Evolutionary conservation across 1,140 invertebrate species (phyloP).

Genomic region (Zaprionus africanus): DNA sequence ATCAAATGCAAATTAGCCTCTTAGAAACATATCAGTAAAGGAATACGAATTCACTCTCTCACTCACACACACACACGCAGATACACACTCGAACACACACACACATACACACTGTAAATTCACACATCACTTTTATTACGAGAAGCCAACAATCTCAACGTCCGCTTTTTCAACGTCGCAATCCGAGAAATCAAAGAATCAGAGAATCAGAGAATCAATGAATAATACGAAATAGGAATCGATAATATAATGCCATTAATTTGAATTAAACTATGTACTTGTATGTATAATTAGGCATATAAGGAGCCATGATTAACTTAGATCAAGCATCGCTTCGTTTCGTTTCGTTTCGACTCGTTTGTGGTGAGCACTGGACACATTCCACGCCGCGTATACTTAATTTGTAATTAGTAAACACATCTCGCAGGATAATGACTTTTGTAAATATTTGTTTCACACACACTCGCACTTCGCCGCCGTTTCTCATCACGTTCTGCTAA

Average conservation of each 20-base stretch:
- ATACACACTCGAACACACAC: slow-evolving; percentile 33
- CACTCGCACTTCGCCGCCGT: slow-evolving; percentile 18
- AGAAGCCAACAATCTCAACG: slow-evolving; percentile 69
- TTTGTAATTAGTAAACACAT: slow-evolving; percentile 42
- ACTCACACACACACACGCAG: slow-evolving; percentile 19
- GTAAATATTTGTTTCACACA: slow-evolving; percentile 71
- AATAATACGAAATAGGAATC: slow-evolving; percentile 16
- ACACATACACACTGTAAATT: slow-evolving; percentile 65
- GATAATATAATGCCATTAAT: slow-evolving; percentile 20
- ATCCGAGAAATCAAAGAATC: slow-evolving; percentile 12
- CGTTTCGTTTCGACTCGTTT: slow-evolving; percentile 54
- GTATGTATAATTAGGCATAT: slow-evolving; percentile 39
- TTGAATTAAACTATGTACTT: slow-evolving; percentile 25
- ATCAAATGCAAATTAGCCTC: slow-evolving; percentile 79
- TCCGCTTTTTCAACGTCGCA: slow-evolving; percentile 73
- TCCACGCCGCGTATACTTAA: slow-evolving; percentile 54
- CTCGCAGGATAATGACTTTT: slow-evolving; percentile 50
- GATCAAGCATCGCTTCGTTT: slow-evolving; percentile 52
- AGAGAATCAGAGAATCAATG: neutral
- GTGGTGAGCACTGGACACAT: slow-evolving; percentile 58
- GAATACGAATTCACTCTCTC: slow-evolving; percentile 60
- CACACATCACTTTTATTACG: slow-evolving; percentile 67
- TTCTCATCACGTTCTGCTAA: slow-evolving; percentile 22
- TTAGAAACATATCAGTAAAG: slow-evolving; percentile 80
- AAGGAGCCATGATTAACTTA: slow-evolving; percentile 48